Percentiles rank a stretch among this genome's conserved stretches.
These are phyloP conservation scores for Terrapene triunguis DNA, from an alignment of 2,113 vertebrate genomes.

Conservation along the genomic window DNA sequence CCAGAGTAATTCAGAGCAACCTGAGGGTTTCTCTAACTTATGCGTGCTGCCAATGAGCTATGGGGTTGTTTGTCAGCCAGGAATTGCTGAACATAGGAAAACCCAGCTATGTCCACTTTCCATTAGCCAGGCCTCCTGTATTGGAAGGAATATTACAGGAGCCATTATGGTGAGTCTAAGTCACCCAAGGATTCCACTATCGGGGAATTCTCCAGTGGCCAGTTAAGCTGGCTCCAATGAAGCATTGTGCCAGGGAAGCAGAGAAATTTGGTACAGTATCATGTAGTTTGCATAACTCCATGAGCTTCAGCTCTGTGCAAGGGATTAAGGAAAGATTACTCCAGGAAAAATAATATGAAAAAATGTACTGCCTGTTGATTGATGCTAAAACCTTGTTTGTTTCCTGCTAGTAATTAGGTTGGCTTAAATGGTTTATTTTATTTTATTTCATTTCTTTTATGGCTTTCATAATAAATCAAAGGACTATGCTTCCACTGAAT, in stretches of 20 bases:
- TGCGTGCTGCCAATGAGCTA: background rate
- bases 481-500: background rate
- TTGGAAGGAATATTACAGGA: background rate
- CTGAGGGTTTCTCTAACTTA: background rate
- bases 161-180: rapidly evolving
- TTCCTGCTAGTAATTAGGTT: background rate
- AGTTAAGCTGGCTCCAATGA: background rate
- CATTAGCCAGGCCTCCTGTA: background rate
- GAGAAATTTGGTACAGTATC: background rate
- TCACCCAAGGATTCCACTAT: background rate
- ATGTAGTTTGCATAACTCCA: background rate
- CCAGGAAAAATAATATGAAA: background rate
- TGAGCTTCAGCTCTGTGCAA: background rate
- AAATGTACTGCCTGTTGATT: background rate
- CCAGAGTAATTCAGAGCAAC: background rate
- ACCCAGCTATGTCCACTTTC: background rate
- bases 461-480: background rate
- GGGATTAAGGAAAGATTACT: background rate
- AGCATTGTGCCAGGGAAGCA: background rate
- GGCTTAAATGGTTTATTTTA: background rate
- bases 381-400: background rate
- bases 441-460: background rate
- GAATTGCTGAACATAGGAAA: background rate
- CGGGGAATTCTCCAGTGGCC: background rate
- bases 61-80: background rate